Conservation (phyloP, 2,797 vertebrate genomes). For the Chelon auratus region DNA sequence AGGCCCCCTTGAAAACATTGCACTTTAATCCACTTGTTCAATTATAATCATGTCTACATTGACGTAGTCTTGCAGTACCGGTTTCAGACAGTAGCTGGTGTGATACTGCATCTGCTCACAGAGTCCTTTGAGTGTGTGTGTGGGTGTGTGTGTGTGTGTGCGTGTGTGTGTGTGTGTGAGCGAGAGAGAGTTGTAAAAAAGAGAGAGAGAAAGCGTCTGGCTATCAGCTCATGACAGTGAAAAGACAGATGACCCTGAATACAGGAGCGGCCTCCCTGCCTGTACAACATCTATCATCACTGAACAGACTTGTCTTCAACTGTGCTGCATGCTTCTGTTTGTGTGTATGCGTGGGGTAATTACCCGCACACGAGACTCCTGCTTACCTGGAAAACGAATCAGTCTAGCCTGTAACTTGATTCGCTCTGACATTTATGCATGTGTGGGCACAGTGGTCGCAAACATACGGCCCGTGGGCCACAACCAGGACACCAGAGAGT, state of each 20-base stretch:
- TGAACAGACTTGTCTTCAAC: conserved; percentile 73
- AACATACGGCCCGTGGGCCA: background rate
- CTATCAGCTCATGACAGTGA: conserved; percentile 69
- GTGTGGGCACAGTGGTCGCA: background rate
- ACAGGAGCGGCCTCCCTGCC: conserved; percentile 71
- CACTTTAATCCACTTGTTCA: conserved; percentile 28
- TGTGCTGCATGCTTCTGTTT: conserved; percentile 36
- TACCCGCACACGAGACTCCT: conserved; percentile 51
- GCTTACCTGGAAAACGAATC: conserved; percentile 37
- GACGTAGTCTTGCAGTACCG: conserved; percentile 39
- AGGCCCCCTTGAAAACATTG: conserved; percentile 30
- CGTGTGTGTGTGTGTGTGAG: conserved; percentile 15
- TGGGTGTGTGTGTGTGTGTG: conserved; percentile 14
- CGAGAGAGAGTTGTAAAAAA: conserved; percentile 34
- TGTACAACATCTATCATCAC: conserved; percentile 78
- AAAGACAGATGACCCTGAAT: conserved; percentile 77
- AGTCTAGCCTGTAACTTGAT: conserved; percentile 30
- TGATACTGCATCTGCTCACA: background rate
- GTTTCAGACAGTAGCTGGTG: conserved; percentile 59
- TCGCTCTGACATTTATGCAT: conserved; percentile 10
- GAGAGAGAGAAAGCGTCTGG: conserved; percentile 50
- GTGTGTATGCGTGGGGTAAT: conserved; percentile 47
- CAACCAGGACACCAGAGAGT: too few species aligned
- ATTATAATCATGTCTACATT: conserved; percentile 22
- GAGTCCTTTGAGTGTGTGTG: conserved; percentile 4